These are phyloP conservation scores for Lysandra coridon DNA, from an alignment of 2,888 invertebrate genomes.

Conservation along the genomic window DNA sequence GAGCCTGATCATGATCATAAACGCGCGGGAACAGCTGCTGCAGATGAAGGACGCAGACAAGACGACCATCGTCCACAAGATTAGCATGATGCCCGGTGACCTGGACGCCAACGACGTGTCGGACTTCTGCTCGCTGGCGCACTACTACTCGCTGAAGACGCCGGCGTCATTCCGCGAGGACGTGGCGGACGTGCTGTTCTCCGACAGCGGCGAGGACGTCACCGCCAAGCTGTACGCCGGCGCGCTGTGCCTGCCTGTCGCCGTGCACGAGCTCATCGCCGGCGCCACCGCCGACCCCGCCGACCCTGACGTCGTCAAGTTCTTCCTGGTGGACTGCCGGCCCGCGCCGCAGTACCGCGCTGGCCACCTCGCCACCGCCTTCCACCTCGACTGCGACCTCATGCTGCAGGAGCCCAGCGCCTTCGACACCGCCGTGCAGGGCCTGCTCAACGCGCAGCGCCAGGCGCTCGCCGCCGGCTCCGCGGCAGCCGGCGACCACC, in stretches of 20 bases:
- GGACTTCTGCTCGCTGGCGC: conserved; percentile 98
- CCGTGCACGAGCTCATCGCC: conserved; percentile 27
- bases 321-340: conserved; percentile 98
- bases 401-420: conserved; percentile 98
- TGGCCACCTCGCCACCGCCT: conserved; percentile 98
- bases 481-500: conserved; percentile 91
- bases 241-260: conserved; percentile 29
- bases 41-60: conserved; percentile 87
- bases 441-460: conserved; percentile 92
- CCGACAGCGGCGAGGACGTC: conserved; percentile 29
- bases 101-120: conserved; percentile 96
- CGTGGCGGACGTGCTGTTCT: conserved; percentile 78
- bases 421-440: conserved; percentile 96
- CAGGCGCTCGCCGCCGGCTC: conserved; percentile 93
- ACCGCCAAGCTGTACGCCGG: conserved; percentile 24
- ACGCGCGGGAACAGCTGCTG: conserved; percentile 93
- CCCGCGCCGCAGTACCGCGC: conserved; percentile 98
- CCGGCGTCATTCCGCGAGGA: conserved; percentile 95
- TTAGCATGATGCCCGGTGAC: conserved; percentile 89
- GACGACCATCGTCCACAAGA: conserved; percentile 83
- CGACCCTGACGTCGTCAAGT: conserved; percentile 86
- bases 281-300: conserved; percentile 42
- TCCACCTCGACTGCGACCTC: conserved; percentile 97
- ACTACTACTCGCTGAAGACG: conserved; percentile 96
- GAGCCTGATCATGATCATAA: conserved; percentile 96